These are phyloP conservation scores for Austrolebias charrua DNA, from an alignment of 2,797 vertebrate species.

Conservation along the genomic window DNA sequence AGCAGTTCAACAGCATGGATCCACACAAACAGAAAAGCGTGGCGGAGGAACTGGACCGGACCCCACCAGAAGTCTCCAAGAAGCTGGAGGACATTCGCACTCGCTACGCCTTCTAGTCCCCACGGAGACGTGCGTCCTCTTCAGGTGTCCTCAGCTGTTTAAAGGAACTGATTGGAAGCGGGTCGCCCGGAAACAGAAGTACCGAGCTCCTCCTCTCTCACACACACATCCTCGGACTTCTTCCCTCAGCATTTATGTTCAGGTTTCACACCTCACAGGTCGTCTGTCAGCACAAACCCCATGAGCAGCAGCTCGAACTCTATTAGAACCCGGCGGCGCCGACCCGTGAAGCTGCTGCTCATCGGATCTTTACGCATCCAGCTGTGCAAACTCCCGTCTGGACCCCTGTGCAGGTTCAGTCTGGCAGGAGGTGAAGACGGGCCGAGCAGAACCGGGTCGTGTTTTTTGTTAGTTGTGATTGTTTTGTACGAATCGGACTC, in stretches of 20 bases:
- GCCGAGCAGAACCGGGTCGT: too few relatives aligned
- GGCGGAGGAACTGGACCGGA: slow-evolving; percentile 94
- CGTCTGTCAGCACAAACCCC: too few relatives aligned
- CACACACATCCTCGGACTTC: too few relatives aligned
- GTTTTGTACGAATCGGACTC: slow-evolving; percentile 30
- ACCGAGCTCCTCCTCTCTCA: too few relatives aligned
- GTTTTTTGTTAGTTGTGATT: slow-evolving; percentile 15
- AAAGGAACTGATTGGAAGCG: neutral
- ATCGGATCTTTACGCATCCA: neutral
- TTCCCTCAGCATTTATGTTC: slow-evolving; percentile 13
- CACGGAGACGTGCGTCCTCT: neutral
- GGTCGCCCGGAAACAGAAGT: too few relatives aligned
- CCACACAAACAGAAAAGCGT: slow-evolving; percentile 98
- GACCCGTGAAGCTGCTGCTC: too few relatives aligned
- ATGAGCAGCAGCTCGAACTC: neutral
- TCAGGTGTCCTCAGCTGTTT: slow-evolving; percentile 1
- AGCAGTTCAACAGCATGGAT: slow-evolving; percentile 99
- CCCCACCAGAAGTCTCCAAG: slow-evolving; percentile 96
- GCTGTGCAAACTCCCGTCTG: neutral
- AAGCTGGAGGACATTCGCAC: slow-evolving; percentile 98
- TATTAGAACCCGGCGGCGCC: too few relatives aligned
- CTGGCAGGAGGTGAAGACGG: too few relatives aligned
- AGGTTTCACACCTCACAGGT: slow-evolving; percentile 11
- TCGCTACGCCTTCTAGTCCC: slow-evolving; percentile 92
- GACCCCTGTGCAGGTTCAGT: too few relatives aligned